Conservation (phyloP, 1,140 invertebrate species). For the Portunus trituberculatus region DNA sequence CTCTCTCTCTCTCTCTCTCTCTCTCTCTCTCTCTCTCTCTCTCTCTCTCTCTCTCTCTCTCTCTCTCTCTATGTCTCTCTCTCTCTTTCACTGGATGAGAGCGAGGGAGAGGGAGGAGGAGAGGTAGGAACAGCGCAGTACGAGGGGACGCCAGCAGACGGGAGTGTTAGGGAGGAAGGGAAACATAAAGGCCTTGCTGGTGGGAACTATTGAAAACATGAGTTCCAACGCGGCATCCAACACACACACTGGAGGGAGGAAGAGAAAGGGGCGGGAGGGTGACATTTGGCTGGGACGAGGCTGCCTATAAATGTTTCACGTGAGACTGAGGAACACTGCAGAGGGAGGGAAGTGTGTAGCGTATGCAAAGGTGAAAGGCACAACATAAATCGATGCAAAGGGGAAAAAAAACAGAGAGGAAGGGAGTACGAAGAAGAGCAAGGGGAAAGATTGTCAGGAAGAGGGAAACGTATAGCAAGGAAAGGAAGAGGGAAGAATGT, state of each 20-base stretch:
- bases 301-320: background rate
- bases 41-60: conserved; percentile 13
- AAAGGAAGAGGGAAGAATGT: too few relatives aligned
- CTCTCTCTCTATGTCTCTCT: background rate
- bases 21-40: background rate
- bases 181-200: background rate
- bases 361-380: too few relatives aligned
- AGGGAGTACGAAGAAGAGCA: too few relatives aligned
- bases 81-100: background rate
- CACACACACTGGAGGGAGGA: background rate
- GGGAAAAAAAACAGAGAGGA: too few relatives aligned
- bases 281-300: background rate
- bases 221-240: background rate
- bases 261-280: background rate
- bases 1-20: conserved; percentile 16
- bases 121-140: background rate
- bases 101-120: background rate
- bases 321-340: background rate
- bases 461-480: too few relatives aligned
- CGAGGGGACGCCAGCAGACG: background rate
- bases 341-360: background rate
- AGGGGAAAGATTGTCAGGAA: too few relatives aligned
- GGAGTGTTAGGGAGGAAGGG: background rate
- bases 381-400: too few relatives aligned
- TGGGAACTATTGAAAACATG: background rate